These are phyloP conservation scores for Hirtodrosophila duncani DNA, from an alignment of 2,888 invertebrate species.

Conservation along the genomic window DNA sequence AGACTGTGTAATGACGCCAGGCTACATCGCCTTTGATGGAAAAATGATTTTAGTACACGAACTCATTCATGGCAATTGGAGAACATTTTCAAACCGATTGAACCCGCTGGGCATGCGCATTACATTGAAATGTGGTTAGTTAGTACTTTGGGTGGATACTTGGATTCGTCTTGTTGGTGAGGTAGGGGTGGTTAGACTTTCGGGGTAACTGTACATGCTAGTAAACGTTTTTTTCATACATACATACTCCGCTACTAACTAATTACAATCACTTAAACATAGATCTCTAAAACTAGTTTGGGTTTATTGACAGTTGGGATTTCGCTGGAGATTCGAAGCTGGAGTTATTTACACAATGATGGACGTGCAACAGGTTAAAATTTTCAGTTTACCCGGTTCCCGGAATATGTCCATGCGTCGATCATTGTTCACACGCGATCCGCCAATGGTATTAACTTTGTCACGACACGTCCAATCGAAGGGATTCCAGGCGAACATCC, in stretches of 20 bases:
- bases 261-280: conserved; percentile 27
- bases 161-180: conserved; percentile 6
- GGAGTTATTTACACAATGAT: conserved; percentile 72
- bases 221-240: conserved; percentile 39
- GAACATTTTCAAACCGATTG: conserved; percentile 27
- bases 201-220: conserved; percentile 46
- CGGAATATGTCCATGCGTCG: conserved; percentile 79
- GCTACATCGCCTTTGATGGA: conserved; percentile 79
- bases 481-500: conserved; percentile 88
- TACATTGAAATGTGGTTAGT: neutral
- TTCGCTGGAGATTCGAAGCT: conserved; percentile 4
- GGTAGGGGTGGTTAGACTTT: conserved; percentile 1
- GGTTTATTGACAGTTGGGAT: conserved; percentile 24
- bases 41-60: conserved; percentile 29
- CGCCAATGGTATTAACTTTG: conserved; percentile 78
- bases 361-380: conserved; percentile 78
- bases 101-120: conserved; percentile 23
- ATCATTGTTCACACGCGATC: conserved; percentile 78
- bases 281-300: conserved; percentile 22
- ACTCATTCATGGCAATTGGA: conserved; percentile 5
- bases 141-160: conserved; percentile 13
- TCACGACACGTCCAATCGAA: conserved; percentile 85
- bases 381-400: conserved; percentile 78
- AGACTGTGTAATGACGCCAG: conserved; percentile 89
- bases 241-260: conserved; percentile 50